Evolutionary conservation across 2,797 vertebrate genomes (phyloP).

Genomic region (Nyctibius grandis): DNA sequence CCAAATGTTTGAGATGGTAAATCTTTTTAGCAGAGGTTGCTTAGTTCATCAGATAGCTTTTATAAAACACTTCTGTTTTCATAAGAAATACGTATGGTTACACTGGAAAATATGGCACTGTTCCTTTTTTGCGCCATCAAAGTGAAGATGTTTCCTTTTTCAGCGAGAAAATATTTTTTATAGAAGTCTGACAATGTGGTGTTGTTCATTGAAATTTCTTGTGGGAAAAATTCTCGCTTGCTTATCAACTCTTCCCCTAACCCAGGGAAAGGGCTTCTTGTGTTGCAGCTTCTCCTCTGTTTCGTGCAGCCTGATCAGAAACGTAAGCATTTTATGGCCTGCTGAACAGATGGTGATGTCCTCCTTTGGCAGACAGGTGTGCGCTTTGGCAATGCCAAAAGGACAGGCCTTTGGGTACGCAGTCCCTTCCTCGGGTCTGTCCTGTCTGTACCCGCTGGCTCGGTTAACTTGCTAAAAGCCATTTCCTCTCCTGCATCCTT

Average conservation of each 20-base stretch:
- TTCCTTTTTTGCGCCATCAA: neutral
- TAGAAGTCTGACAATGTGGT: neutral
- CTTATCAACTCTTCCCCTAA: neutral
- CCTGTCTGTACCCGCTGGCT: neutral
- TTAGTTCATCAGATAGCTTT: neutral
- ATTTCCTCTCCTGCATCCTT: neutral
- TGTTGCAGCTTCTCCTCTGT: neutral
- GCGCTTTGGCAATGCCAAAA: neutral
- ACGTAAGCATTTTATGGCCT: fast-evolving
- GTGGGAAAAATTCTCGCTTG: neutral
- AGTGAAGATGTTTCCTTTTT: slow-evolving; percentile 11
- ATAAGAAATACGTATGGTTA: neutral
- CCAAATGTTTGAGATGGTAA: neutral
- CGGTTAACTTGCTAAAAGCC: neutral
- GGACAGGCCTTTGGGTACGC: neutral
- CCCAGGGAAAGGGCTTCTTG: neutral
- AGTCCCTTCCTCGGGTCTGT: fast-evolving
- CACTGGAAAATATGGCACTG: neutral
- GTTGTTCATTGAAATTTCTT: neutral
- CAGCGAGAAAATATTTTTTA: neutral
- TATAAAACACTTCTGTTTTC: neutral
- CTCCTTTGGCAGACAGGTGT: neutral
- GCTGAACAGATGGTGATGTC: neutral
- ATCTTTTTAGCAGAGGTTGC: neutral
- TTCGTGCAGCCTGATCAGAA: neutral